phyloP scores from a whole-genome alignment of 2,113 vertebrate species.

The Tringa solitaria region DNA sequence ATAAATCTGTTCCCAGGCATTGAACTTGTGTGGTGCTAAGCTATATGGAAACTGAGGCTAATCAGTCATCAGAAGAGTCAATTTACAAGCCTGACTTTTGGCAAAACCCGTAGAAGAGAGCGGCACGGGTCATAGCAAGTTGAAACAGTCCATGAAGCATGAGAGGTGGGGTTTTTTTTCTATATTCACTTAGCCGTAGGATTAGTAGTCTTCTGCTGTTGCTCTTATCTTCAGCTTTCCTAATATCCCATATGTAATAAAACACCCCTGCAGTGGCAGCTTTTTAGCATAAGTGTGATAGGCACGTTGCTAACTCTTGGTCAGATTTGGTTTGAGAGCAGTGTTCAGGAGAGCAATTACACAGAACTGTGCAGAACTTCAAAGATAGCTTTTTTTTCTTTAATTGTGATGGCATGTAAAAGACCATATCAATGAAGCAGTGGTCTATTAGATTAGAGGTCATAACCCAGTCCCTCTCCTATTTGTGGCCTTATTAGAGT shows the following conservation, averaged over 20 bases:
- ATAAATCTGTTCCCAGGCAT: neutral
- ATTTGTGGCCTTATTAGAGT: neutral
- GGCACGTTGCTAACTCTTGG: neutral
- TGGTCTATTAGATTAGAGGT: neutral
- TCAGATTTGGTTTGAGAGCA: neutral
- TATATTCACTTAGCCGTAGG: neutral
- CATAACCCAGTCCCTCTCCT: neutral
- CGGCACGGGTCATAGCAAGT: neutral
- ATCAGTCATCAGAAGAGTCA: neutral
- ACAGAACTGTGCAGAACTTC: neutral
- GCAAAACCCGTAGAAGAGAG: neutral
- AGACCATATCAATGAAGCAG: neutral
- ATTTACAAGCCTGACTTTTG: neutral
- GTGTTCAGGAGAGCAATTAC: neutral
- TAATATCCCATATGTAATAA: neutral
- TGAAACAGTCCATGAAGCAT: neutral
- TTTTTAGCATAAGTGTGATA: accelerated
- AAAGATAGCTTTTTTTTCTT: neutral
- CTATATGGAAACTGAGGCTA: neutral
- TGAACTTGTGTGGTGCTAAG: neutral
- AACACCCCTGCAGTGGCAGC: neutral
- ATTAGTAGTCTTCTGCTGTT: neutral
- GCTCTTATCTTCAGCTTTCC: neutral
- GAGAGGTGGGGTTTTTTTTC: neutral
- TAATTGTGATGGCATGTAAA: neutral